Conservation (phyloP, 2,113 vertebrate species). For the Gnathonemus echidnorhynchus region DNA sequence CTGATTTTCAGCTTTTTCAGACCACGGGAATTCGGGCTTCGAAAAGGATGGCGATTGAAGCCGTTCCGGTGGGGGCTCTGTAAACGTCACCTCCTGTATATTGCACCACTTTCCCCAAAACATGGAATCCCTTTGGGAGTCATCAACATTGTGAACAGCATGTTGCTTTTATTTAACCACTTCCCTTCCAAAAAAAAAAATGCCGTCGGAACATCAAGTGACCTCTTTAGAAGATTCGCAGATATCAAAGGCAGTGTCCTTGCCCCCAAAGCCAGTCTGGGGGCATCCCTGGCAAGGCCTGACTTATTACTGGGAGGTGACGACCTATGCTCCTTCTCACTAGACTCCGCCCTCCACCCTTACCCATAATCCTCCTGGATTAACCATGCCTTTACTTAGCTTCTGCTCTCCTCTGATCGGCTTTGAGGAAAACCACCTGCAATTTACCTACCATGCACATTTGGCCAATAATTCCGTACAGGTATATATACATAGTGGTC, state of each 20-base stretch:
- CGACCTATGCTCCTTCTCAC: background rate
- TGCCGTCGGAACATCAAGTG: background rate
- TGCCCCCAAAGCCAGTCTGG: background rate
- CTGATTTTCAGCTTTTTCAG: background rate
- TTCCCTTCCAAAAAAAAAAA: background rate
- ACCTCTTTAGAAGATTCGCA: background rate
- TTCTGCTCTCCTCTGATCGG: background rate
- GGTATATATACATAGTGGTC: background rate
- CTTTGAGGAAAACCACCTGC: background rate
- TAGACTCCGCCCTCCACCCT: background rate
- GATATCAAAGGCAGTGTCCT: background rate
- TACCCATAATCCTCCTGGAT: background rate
- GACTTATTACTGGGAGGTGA: background rate
- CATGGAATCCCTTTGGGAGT: background rate
- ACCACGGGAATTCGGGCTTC: background rate
- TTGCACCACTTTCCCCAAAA: background rate
- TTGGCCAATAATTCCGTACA: background rate
- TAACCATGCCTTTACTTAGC: background rate
- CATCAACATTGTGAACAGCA: background rate
- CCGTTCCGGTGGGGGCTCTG: background rate
- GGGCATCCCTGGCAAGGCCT: background rate
- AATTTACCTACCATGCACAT: background rate
- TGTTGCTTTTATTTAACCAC: background rate
- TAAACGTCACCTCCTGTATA: background rate
- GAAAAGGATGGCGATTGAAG: background rate